phyloP scores from a whole-genome alignment of 2,797 vertebrate genomes.

The Ceryle rudis region DNA sequence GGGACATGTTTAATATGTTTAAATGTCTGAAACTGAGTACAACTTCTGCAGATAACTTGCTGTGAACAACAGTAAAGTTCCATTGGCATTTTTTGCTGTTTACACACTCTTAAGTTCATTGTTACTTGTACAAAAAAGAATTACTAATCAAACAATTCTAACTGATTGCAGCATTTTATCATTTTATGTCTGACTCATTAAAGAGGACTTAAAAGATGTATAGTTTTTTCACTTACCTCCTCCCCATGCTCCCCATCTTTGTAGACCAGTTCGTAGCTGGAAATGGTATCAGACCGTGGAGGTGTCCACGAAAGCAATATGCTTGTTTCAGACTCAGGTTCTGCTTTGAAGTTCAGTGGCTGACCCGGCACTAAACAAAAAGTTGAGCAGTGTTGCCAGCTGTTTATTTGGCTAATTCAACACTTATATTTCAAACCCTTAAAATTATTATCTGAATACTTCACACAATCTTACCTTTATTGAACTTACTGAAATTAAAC shows the following conservation, averaged over 20 bases:
- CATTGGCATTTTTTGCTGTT: neutral
- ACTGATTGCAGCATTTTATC: neutral
- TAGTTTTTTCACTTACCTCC: constrained; percentile 82
- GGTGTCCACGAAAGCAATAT: constrained; percentile 95
- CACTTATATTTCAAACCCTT: neutral
- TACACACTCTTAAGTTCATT: neutral
- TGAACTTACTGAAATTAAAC: neutral
- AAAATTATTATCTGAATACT: neutral
- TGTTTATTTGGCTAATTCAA: neutral
- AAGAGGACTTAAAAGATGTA: neutral
- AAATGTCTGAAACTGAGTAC: neutral
- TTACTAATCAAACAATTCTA: neutral
- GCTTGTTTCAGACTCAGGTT: constrained; percentile 98
- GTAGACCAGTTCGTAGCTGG: constrained; percentile 95
- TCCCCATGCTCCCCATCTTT: constrained; percentile 94
- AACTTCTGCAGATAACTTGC: neutral
- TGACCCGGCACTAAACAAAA: constrained; percentile 91
- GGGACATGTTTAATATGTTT: neutral
- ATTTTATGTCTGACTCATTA: neutral
- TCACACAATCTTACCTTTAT: neutral
- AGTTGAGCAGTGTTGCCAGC: neutral
- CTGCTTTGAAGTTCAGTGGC: constrained; percentile 94
- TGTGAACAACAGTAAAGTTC: neutral
- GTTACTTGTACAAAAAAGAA: neutral
- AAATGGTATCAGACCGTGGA: constrained; percentile 94